These are phyloP conservation scores for Spondyliosoma cantharus DNA, from an alignment of 2,797 vertebrate species.

Conservation along the genomic window DNA sequence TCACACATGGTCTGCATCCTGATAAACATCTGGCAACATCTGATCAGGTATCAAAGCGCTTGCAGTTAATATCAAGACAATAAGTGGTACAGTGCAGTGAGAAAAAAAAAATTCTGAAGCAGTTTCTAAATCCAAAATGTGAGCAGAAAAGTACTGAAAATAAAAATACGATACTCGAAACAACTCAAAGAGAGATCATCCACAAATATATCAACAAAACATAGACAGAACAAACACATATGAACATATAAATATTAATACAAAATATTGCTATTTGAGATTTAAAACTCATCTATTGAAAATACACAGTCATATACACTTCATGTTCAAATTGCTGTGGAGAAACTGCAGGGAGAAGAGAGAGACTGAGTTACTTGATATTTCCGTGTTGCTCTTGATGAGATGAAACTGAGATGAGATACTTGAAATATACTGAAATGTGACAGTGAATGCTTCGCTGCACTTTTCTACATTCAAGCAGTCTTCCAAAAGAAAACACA, in stretches of 20 bases:
- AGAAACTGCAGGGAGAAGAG: constrained; percentile 46
- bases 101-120: constrained; percentile 1
- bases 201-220: constrained; percentile 62
- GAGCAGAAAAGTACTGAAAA: constrained; percentile 39
- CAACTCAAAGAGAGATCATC: constrained; percentile 46
- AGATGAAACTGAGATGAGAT: constrained; percentile 62
- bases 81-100: neutral
- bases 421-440: constrained; percentile 49
- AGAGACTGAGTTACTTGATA: constrained; percentile 8
- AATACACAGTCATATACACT: constrained; percentile 76
- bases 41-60: constrained; percentile 8
- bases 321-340: constrained; percentile 61
- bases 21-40: constrained; percentile 27
- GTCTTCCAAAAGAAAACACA: constrained; percentile 77
- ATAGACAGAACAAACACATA: constrained; percentile 57
- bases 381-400: constrained; percentile 28
- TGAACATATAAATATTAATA: constrained; percentile 79
- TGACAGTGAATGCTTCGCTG: constrained; percentile 56
- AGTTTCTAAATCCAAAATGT: constrained; percentile 25
- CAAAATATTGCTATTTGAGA: constrained; percentile 73
- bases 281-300: constrained; percentile 71
- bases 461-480: constrained; percentile 85
- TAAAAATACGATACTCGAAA: constrained; percentile 44
- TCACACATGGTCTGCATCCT: neutral
- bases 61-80: neutral